A percentile compares a stretch with the other conserved stretches of the same genome.
phyloP scores from a whole-genome alignment of 2,888 invertebrate species.

The Lepidocyrtoides sp. region DNA sequence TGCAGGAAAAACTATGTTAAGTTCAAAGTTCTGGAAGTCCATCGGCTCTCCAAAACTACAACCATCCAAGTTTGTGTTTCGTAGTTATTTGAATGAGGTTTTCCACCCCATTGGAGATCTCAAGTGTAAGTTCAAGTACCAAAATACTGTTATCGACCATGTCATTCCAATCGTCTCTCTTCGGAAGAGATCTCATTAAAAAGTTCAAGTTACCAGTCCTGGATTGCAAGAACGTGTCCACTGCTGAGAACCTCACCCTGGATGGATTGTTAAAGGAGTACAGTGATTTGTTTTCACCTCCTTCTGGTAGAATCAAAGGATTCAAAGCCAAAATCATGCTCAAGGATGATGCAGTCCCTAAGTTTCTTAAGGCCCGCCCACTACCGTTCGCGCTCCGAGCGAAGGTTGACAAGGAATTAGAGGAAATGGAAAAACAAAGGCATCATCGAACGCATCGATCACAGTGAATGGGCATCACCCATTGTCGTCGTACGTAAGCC shows the following conservation, averaged over 20 bases:
- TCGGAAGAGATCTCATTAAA: conserved; percentile 73
- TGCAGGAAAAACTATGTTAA: conserved; percentile 6
- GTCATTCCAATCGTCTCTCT: conserved; percentile 52
- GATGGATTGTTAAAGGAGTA: conserved; percentile 71
- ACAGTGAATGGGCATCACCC: conserved; percentile 86
- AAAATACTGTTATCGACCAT: background rate
- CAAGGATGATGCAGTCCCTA: conserved; percentile 84
- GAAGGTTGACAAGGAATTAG: conserved; percentile 84
- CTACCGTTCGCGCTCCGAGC: conserved; percentile 85
- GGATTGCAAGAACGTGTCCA: conserved; percentile 80
- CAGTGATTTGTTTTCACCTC: conserved; percentile 56
- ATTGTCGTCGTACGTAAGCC: conserved; percentile 86
- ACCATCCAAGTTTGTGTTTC: conserved; percentile 8
- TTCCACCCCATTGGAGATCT: conserved; percentile 60
- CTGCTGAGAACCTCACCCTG: conserved; percentile 86
- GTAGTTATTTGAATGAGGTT: conserved; percentile 50
- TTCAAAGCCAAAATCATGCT: conserved; percentile 82
- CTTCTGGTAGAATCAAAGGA: conserved; percentile 69
- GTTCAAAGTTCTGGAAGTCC: too few species aligned
- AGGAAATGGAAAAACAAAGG: conserved; percentile 82
- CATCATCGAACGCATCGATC: conserved; percentile 83
- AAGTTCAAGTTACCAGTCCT: conserved; percentile 83
- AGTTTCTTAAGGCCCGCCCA: conserved; percentile 85
- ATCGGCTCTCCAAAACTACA: conserved; percentile 50
- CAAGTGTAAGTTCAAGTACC: background rate